phyloP scores from a whole-genome alignment of 2,113 vertebrate species.

The Phyllopteryx taeniolatus region DNA sequence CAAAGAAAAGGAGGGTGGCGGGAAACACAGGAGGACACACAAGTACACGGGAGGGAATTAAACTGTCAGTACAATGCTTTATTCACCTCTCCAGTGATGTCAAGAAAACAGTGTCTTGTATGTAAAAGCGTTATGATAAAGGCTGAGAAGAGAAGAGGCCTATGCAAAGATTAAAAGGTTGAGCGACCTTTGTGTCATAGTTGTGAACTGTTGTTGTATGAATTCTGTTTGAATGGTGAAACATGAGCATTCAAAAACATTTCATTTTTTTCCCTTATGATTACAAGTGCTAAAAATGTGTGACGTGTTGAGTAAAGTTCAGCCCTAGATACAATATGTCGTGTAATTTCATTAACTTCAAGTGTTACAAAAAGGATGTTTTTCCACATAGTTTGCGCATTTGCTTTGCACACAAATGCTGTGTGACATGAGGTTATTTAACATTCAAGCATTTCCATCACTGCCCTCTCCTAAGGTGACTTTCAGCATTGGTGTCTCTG shows the following conservation, averaged over 20 bases:
- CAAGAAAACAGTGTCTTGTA: conserved; percentile 6
- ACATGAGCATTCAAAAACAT: not conserved
- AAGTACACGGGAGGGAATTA: conserved; percentile 32
- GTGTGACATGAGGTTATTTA: conserved; percentile 13
- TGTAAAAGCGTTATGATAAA: not conserved
- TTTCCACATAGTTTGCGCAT: not conserved
- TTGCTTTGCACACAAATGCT: not conserved
- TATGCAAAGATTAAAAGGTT: not conserved
- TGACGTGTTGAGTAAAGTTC: not conserved
- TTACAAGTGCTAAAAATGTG: not conserved
- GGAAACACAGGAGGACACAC: conserved; percentile 43
- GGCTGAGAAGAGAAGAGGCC: not conserved
- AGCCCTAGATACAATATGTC: too few relatives aligned
- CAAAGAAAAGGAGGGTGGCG: conserved; percentile 36
- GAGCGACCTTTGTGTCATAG: not conserved
- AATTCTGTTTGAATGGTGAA: not conserved
- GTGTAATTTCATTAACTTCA: not conserved
- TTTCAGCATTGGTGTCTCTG: conserved; percentile 30
- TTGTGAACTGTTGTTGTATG: not conserved
- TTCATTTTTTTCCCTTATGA: not conserved
- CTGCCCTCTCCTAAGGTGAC: conserved; percentile 18
- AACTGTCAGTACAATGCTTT: conserved; percentile 24
- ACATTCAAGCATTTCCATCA: conserved; percentile 16
- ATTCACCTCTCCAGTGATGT: conserved; percentile 16
- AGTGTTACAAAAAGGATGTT: not conserved